These are phyloP conservation scores for Agelaius phoeniceus DNA, from an alignment of 2,113 vertebrate genomes.

Conservation along the genomic window DNA sequence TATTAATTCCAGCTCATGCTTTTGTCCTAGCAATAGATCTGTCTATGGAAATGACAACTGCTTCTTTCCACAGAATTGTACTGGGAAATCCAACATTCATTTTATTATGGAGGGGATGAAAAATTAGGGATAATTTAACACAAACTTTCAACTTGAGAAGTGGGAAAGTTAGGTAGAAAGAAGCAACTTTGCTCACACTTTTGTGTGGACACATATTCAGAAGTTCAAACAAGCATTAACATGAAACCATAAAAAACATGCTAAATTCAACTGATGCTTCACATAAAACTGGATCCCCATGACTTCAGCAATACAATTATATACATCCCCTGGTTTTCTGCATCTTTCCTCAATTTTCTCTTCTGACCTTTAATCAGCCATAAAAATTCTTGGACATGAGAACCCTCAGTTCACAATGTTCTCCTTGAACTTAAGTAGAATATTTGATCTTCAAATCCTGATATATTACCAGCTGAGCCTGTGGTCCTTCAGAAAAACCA, in stretches of 20 bases:
- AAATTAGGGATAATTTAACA: background rate
- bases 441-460: background rate
- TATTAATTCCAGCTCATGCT: background rate
- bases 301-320: background rate
- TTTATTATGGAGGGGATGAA: fast-evolving
- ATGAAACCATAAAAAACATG: background rate
- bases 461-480: background rate
- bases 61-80: background rate
- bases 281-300: background rate
- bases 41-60: background rate
- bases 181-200: background rate
- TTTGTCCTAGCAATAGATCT: background rate
- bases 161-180: background rate
- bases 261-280: background rate
- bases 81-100: background rate
- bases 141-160: background rate
- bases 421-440: background rate
- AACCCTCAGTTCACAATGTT: background rate
- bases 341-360: background rate
- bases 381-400: background rate
- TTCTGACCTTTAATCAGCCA: background rate
- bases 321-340: background rate
- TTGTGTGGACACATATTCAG: background rate
- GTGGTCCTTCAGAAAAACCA: background rate
- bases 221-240: background rate